Conservation (phyloP, 2,888 invertebrate genomes). For the Andrena camellia region DNA sequence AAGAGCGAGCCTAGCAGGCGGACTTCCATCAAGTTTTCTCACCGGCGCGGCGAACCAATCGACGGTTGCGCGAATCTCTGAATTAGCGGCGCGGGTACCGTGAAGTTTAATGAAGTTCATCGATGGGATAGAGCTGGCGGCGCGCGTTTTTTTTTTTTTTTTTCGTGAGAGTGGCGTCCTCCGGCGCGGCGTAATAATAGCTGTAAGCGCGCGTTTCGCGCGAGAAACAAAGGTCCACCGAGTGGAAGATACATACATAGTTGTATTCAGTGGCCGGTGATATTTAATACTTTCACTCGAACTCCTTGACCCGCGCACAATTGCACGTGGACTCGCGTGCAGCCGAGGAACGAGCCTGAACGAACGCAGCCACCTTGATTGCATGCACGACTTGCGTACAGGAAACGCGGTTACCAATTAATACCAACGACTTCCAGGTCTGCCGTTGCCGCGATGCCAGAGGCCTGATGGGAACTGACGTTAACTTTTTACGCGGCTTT, state of each 20-base stretch:
- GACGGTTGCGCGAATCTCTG: slow-evolving; percentile 1
- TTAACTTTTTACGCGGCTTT: slow-evolving; percentile 16
- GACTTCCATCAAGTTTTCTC: slow-evolving; percentile 13
- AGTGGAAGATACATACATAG: slow-evolving; percentile 42
- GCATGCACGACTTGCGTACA: slow-evolving; percentile 51
- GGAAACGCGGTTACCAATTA: slow-evolving; percentile 52
- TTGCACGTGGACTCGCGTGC: slow-evolving; percentile 67
- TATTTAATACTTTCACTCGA: slow-evolving; percentile 84
- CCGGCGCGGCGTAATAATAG: not conserved
- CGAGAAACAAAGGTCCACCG: not conserved
- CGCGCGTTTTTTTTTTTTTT: not conserved
- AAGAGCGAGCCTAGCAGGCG: not conserved
- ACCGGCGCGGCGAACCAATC: not conserved
- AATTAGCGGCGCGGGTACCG: not conserved
- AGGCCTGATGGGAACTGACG: not conserved
- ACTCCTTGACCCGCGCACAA: slow-evolving; percentile 82
- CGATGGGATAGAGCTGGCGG: not conserved
- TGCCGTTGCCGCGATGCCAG: not conserved
- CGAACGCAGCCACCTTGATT: slow-evolving; percentile 8
- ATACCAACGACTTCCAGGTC: slow-evolving; percentile 47
- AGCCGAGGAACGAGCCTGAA: slow-evolving; percentile 18
- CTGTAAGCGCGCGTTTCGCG: not conserved
- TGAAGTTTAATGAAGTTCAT: slow-evolving; percentile 1
- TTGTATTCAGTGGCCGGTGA: slow-evolving; percentile 75
- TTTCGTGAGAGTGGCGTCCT: not conserved